Evolutionary conservation across 2,113 vertebrate genomes (phyloP).

Genomic region (Taxidea taxus): DNA sequence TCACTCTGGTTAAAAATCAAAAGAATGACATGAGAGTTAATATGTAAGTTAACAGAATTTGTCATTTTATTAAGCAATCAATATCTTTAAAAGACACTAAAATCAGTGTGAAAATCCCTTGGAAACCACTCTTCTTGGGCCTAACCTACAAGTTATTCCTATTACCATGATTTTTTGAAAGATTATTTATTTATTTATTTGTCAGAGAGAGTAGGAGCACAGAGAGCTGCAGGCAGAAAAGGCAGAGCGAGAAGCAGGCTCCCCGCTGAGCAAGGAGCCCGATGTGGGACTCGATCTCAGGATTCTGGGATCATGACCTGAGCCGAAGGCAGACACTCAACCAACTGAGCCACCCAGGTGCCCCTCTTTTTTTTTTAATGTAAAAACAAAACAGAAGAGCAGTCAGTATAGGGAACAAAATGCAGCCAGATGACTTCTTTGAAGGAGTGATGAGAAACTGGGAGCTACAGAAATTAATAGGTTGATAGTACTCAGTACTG

Average conservation of each 20-base stretch:
- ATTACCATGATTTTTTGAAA: not conserved
- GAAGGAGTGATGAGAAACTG: not conserved
- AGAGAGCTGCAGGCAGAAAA: too few relatives aligned
- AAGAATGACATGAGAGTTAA: constrained; percentile 5
- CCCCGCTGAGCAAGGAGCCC: too few relatives aligned
- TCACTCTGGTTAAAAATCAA: constrained; percentile 54
- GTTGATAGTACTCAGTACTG: constrained; percentile 29
- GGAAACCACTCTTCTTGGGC: not conserved
- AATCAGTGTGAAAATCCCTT: not conserved
- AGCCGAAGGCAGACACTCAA: too few relatives aligned
- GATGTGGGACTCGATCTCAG: too few relatives aligned
- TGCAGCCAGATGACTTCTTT: not conserved
- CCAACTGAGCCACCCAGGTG: too few relatives aligned
- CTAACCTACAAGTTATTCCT: not conserved
- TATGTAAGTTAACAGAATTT: constrained; percentile 37
- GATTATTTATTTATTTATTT: too few relatives aligned
- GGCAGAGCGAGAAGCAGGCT: too few relatives aligned
- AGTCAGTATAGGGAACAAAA: not conserved
- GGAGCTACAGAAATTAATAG: not conserved
- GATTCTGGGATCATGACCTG: too few relatives aligned
- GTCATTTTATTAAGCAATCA: not conserved
- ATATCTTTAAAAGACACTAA: constrained; percentile 40
- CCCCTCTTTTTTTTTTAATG: not conserved
- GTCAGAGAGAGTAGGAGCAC: too few relatives aligned
- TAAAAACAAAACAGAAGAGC: not conserved